phyloP scores from a whole-genome alignment of 2,113 vertebrate genomes.

The Romanogobio albipinnatus region DNA sequence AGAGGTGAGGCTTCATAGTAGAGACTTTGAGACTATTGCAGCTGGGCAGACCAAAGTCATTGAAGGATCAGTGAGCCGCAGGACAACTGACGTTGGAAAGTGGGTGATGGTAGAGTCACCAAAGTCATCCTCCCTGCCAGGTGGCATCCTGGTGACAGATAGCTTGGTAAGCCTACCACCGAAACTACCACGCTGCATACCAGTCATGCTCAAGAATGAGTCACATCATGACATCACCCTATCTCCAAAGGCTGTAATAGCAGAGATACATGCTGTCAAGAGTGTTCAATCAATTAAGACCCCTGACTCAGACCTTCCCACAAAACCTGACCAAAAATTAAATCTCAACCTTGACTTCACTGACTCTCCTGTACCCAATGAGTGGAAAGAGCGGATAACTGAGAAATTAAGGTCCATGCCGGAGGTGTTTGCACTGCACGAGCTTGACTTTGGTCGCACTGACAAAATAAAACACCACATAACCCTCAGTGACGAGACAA shows the following conservation, averaged over 20 bases:
- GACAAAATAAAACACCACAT: too few relatives aligned
- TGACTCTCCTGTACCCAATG: too few relatives aligned
- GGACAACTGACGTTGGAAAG: background rate
- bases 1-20: background rate
- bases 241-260: background rate
- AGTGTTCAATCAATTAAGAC: too few relatives aligned
- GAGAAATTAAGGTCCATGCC: too few relatives aligned
- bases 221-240: background rate
- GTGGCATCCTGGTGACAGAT: background rate
- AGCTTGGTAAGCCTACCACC: background rate
- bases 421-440: too few relatives aligned
- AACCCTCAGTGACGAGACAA: too few relatives aligned
- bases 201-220: background rate
- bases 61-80: background rate
- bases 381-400: too few relatives aligned
- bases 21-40: background rate
- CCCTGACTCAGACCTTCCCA: too few relatives aligned
- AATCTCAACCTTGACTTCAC: too few relatives aligned
- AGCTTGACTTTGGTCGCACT: too few relatives aligned
- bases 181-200: background rate
- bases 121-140: background rate
- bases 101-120: slow-evolving; percentile 6
- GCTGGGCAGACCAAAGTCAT: background rate
- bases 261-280: too few relatives aligned
- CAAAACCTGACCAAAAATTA: too few relatives aligned